phyloP scores from a whole-genome alignment of 2,113 vertebrate species.

The Holacanthus passer region DNA sequence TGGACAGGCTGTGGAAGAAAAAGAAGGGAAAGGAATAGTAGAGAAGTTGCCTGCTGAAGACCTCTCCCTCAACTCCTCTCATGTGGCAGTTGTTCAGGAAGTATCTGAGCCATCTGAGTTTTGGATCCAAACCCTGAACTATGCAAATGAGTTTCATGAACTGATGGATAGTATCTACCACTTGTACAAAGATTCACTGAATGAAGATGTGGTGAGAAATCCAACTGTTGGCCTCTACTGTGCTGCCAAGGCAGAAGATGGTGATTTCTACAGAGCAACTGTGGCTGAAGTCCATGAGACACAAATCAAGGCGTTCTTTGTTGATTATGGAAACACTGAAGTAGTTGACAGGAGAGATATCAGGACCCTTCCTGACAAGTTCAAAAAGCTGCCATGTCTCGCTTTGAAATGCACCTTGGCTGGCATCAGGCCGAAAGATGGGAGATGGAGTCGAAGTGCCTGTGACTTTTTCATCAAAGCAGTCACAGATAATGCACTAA shows the following conservation, averaged over 20 bases:
- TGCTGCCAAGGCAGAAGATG: conserved; percentile 87
- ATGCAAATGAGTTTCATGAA: conserved; percentile 82
- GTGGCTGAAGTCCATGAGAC: conserved; percentile 79
- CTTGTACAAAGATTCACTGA: conserved; percentile 82
- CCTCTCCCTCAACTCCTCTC: conserved; percentile 79
- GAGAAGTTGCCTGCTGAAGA: conserved; percentile 48
- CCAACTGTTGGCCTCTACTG: conserved; percentile 86
- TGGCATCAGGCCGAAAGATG: conserved; percentile 80
- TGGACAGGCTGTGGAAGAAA: conserved; percentile 20
- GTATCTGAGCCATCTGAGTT: conserved; percentile 88
- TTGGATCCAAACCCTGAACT: conserved; percentile 88
- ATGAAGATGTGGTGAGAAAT: conserved; percentile 72
- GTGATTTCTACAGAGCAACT: conserved; percentile 86
- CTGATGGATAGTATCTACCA: conserved; percentile 83
- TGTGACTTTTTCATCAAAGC: conserved; percentile 87
- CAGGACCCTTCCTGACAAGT: conserved; percentile 84
- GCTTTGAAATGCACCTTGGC: conserved; percentile 89
- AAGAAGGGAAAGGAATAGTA: neutral
- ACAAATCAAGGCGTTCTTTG: conserved; percentile 84
- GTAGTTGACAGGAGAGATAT: conserved; percentile 79
- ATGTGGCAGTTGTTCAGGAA: conserved; percentile 84
- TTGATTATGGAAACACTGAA: conserved; percentile 89
- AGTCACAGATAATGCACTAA: conserved; percentile 86
- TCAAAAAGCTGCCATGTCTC: conserved; percentile 84
- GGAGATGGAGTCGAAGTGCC: conserved; percentile 85